A percentile compares a stretch with the other conserved stretches of the same genome.
Evolutionary conservation across 2,888 invertebrate genomes (phyloP).

Genomic region (Cataglyphis cursor): DNA sequence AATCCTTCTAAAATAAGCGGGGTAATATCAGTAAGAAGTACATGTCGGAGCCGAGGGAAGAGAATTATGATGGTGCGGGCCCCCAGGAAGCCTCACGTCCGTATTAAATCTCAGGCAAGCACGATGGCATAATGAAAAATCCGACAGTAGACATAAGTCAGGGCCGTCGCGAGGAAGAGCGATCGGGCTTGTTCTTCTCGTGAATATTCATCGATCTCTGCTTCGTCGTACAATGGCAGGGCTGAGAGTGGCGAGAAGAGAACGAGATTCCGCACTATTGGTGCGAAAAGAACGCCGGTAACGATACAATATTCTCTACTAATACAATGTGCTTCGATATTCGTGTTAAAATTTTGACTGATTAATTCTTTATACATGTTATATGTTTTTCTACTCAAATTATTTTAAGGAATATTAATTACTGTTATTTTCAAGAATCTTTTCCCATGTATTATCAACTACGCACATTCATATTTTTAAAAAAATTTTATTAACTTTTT

Average conservation of each 20-base stretch:
- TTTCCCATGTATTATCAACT: neutral
- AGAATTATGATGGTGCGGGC: slow-evolving; percentile 67
- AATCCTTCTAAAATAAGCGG: slow-evolving; percentile 11
- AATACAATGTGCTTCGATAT: slow-evolving; percentile 1
- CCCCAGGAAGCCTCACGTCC: slow-evolving; percentile 62
- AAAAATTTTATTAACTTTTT: neutral
- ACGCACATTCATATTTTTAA: neutral
- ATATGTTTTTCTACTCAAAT: neutral
- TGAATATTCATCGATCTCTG: slow-evolving; percentile 77
- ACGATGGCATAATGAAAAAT: slow-evolving; percentile 77
- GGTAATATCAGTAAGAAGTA: slow-evolving; percentile 46
- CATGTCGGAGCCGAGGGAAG: slow-evolving; percentile 37
- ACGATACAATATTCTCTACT: slow-evolving; percentile 31
- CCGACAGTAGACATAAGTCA: slow-evolving; percentile 74
- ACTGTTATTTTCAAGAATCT: neutral
- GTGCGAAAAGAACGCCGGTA: slow-evolving; percentile 40
- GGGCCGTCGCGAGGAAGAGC: slow-evolving; percentile 70
- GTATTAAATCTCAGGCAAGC: slow-evolving; percentile 67
- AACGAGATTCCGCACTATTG: slow-evolving; percentile 53
- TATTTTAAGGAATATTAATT: neutral
- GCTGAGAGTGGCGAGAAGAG: slow-evolving; percentile 40
- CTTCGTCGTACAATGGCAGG: slow-evolving; percentile 59
- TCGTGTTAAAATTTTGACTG: slow-evolving; percentile 1
- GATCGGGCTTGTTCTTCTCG: slow-evolving; percentile 73
- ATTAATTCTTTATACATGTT: neutral